phyloP scores from a whole-genome alignment of 2,888 invertebrate genomes.

The Agonopterix arenella region DNA sequence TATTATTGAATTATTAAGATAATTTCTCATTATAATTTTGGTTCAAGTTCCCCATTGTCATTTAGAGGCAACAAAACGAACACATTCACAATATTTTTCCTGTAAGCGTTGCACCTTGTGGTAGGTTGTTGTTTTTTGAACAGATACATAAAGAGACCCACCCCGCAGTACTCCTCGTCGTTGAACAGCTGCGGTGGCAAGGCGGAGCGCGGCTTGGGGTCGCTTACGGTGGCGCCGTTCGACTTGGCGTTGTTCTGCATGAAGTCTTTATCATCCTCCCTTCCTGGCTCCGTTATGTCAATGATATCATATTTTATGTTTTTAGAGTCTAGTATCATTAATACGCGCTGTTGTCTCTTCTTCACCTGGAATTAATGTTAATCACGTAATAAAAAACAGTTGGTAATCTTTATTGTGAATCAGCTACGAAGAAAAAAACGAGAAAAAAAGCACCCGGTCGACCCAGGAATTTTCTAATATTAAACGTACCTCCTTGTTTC shows the following conservation, averaged over 20 bases:
- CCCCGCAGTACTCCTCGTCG: conserved; percentile 94
- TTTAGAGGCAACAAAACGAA: too few relatives aligned
- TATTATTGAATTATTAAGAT: too few relatives aligned
- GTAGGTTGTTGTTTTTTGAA: too few relatives aligned
- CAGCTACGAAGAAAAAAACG: conserved; percentile 44
- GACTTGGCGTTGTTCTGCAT: conserved; percentile 93
- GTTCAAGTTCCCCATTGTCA: too few relatives aligned
- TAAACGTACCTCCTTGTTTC: conserved; percentile 92
- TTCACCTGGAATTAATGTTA: conserved; percentile 84
- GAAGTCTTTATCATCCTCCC: conserved; percentile 90
- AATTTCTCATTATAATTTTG: too few relatives aligned
- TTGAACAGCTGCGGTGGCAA: conserved; percentile 97
- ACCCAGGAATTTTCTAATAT: conserved; percentile 57
- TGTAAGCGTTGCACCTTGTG: too few relatives aligned
- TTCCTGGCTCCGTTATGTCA: conserved; percentile 96
- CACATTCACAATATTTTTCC: too few relatives aligned
- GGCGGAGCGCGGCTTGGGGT: conserved; percentile 85
- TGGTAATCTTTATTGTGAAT: conserved; percentile 44
- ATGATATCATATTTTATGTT: conserved; percentile 91
- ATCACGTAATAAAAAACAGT: conserved; percentile 58
- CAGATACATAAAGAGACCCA: conserved; percentile 52
- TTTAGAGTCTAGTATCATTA: conserved; percentile 95
- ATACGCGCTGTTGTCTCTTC: conserved; percentile 95
- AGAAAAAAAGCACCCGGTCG: conserved; percentile 48
- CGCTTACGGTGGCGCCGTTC: conserved; percentile 84